phyloP scores from a whole-genome alignment of 1,140 invertebrate genomes.

The Drosophila equinoxialis region DNA sequence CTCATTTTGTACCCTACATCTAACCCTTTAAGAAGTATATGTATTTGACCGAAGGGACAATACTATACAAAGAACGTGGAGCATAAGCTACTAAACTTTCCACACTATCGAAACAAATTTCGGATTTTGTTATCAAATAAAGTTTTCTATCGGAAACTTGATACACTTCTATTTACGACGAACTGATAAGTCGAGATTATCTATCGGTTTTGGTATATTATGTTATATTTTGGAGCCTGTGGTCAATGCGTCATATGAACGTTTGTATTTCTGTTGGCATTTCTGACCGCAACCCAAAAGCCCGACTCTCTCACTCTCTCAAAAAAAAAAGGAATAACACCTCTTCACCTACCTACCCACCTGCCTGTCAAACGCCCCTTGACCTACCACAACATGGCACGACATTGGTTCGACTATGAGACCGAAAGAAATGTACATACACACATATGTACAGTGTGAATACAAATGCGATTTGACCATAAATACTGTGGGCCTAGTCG shows the following conservation, averaged over 20 bases:
- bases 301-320: not conserved
- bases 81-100: too few species aligned
- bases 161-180: too few species aligned
- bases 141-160: too few species aligned
- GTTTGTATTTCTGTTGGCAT: constrained; percentile 7
- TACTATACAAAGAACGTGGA: too few species aligned
- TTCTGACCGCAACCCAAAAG: constrained; percentile 6
- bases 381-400: not conserved
- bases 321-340: not conserved
- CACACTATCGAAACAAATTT: too few species aligned
- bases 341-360: not conserved
- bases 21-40: not conserved
- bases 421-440: not conserved
- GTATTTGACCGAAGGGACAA: too few species aligned
- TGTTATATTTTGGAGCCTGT: constrained; percentile 1
- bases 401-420: not conserved
- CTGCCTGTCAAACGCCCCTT: not conserved
- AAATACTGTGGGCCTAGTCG: not conserved
- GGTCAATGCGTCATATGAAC: constrained; percentile 14
- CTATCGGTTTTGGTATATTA: not conserved
- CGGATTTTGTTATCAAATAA: too few species aligned
- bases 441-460: not conserved
- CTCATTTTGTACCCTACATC: not conserved
- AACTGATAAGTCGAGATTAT: too few species aligned
- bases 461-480: constrained; percentile 6